Conservation (phyloP, 2,113 vertebrate genomes). For the Rhynchopsitta pachyrhyncha region DNA sequence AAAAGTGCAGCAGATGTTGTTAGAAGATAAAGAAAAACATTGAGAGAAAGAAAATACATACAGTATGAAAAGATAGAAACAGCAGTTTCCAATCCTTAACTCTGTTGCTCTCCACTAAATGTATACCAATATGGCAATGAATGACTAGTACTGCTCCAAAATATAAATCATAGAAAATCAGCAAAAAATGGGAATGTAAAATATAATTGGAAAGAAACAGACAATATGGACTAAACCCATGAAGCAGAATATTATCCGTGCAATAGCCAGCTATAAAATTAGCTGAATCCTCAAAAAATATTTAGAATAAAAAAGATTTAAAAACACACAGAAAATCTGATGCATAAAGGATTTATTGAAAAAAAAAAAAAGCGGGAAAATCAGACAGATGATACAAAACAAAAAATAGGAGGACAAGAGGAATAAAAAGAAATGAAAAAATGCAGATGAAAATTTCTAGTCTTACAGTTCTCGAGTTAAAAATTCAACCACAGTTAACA, state of each 20-base stretch:
- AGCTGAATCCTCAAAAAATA: accelerated
- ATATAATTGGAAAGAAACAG: accelerated
- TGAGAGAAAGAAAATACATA: not conserved
- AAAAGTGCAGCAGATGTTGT: not conserved
- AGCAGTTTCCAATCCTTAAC: too few relatives aligned
- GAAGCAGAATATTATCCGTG: accelerated
- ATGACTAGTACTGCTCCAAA: not conserved
- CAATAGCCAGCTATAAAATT: accelerated
- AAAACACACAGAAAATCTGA: accelerated
- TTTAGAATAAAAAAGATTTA: accelerated
- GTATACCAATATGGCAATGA: not conserved
- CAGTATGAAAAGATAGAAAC: not conserved
- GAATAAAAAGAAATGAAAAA: accelerated
- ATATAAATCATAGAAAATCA: accelerated
- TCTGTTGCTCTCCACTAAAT: too few relatives aligned
- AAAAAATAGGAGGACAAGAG: accelerated
- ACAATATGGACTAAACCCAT: accelerated
- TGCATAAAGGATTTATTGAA: not conserved
- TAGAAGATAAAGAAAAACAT: not conserved
- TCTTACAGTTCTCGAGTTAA: accelerated
- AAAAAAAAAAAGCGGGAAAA: accelerated
- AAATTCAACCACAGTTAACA: accelerated
- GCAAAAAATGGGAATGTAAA: accelerated
- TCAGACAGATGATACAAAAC: accelerated
- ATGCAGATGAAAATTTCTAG: accelerated